Conservation (phyloP, 2,797 vertebrate species). For the Falco cherrug region DNA sequence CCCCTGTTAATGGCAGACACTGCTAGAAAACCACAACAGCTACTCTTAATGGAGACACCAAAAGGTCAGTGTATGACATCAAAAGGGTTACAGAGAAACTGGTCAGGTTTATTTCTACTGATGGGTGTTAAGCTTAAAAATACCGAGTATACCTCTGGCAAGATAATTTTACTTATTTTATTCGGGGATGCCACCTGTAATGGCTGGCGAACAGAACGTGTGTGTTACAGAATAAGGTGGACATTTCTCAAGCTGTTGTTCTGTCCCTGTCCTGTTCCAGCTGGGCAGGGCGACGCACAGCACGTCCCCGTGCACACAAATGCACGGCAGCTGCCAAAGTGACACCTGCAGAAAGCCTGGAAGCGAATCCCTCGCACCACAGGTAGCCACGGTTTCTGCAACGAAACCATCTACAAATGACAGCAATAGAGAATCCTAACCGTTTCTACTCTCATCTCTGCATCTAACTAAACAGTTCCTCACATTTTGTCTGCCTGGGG, state of each 20-base stretch:
- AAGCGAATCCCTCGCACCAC: not conserved
- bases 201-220: accelerated
- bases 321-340: not conserved
- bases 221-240: not conserved
- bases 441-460: not conserved
- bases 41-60: slow-evolving; percentile 51
- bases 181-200: not conserved
- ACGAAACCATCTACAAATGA: not conserved
- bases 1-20: not conserved
- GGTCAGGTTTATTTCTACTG: slow-evolving; percentile 50
- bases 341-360: not conserved
- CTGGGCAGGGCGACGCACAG: not conserved
- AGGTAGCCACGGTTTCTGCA: not conserved
- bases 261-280: not conserved
- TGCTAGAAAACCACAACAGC: slow-evolving; percentile 65
- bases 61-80: slow-evolving; percentile 55
- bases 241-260: not conserved
- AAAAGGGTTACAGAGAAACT: slow-evolving; percentile 46
- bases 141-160: slow-evolving; percentile 61
- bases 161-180: slow-evolving; percentile 65
- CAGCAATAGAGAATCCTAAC: not conserved
- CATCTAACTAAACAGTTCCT: not conserved
- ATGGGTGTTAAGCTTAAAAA: slow-evolving; percentile 68
- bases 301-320: accelerated
- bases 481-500: not conserved